A percentile compares a stretch with the other conserved stretches of the same genome.
These are phyloP conservation scores for Corydoras sp. DNA, from an alignment of 2,113 vertebrate genomes.

Conservation along the genomic window DNA sequence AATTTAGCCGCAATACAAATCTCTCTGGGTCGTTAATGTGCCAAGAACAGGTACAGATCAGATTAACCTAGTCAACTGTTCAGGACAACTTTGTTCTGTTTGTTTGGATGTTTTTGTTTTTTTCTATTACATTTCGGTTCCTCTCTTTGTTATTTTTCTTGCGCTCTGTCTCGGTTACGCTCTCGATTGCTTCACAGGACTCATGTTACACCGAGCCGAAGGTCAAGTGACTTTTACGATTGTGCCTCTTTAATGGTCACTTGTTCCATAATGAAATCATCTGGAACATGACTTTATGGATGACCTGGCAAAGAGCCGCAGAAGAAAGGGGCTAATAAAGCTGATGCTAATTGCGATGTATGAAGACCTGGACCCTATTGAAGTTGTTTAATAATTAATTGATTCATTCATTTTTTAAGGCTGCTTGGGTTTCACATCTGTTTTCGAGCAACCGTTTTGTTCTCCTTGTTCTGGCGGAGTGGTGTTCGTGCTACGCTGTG, in stretches of 20 bases:
- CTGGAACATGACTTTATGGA: conserved; percentile 75
- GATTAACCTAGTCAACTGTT: conserved; percentile 90
- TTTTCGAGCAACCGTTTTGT: conserved; percentile 25
- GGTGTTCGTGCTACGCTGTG: background rate
- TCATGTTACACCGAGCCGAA: conserved; percentile 68
- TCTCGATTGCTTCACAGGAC: conserved; percentile 42
- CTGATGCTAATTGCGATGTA: conserved; percentile 64
- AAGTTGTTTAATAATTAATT: conserved; percentile 45
- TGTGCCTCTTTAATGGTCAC: conserved; percentile 73
- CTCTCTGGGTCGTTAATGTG: conserved; percentile 82
- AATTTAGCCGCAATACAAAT: conserved; percentile 80
- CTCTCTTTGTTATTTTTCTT: conserved; percentile 50
- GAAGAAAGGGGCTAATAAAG: conserved; percentile 61
- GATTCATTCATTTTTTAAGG: conserved; percentile 79
- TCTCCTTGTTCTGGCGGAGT: background rate
- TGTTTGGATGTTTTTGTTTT: conserved; percentile 41
- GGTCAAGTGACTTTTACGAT: conserved; percentile 76
- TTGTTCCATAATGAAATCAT: conserved; percentile 89
- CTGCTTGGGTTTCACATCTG: conserved; percentile 30
- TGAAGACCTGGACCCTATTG: conserved; percentile 65
- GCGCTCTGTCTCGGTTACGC: conserved; percentile 53
- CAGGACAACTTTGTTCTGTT: conserved; percentile 71
- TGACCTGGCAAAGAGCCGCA: conserved; percentile 50
- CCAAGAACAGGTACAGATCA: conserved; percentile 74
- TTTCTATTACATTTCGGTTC: conserved; percentile 37